Percentiles rank a stretch among this genome's conserved stretches.
Evolutionary conservation across 2,888 invertebrate species (phyloP).

Genomic region (Hemaris fuciformis): DNA sequence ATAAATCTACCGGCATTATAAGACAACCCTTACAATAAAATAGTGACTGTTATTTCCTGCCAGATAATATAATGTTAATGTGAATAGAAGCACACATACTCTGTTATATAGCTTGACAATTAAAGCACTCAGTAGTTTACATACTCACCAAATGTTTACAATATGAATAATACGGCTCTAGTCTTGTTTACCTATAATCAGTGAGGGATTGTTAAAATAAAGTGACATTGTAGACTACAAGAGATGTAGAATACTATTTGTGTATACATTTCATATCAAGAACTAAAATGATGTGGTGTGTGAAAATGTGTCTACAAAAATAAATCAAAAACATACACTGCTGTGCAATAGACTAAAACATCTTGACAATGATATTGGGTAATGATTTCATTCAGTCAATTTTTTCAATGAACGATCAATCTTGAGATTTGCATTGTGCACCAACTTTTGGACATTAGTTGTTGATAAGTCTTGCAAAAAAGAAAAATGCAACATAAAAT

Average conservation of each 20-base stretch:
- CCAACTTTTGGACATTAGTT: slow-evolving; percentile 49
- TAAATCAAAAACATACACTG: slow-evolving; percentile 46
- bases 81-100: neutral
- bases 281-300: neutral
- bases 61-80: slow-evolving; percentile 24
- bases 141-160: slow-evolving; percentile 25
- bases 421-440: slow-evolving; percentile 52
- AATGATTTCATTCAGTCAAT: slow-evolving; percentile 32
- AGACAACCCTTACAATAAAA: too few relatives aligned
- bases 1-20: too few relatives aligned
- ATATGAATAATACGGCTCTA: slow-evolving; percentile 44
- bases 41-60: slow-evolving; percentile 27
- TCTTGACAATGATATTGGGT: slow-evolving; percentile 15
- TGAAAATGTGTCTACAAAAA: slow-evolving; percentile 22
- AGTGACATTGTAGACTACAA: slow-evolving; percentile 2
- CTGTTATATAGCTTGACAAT: neutral
- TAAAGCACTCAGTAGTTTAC: slow-evolving; percentile 21
- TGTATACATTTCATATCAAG: neutral
- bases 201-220: slow-evolving; percentile 26
- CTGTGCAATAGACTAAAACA: slow-evolving; percentile 26
- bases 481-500: neutral
- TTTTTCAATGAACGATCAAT: slow-evolving; percentile 54
- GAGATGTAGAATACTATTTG: neutral
- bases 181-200: slow-evolving; percentile 71
- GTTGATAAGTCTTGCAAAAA: slow-evolving; percentile 15